Evolutionary conservation across 2,113 vertebrate species (phyloP), one percentile per base, ranked within the genome.

Genomic region (Monarcha castaneiventris): DNA sequence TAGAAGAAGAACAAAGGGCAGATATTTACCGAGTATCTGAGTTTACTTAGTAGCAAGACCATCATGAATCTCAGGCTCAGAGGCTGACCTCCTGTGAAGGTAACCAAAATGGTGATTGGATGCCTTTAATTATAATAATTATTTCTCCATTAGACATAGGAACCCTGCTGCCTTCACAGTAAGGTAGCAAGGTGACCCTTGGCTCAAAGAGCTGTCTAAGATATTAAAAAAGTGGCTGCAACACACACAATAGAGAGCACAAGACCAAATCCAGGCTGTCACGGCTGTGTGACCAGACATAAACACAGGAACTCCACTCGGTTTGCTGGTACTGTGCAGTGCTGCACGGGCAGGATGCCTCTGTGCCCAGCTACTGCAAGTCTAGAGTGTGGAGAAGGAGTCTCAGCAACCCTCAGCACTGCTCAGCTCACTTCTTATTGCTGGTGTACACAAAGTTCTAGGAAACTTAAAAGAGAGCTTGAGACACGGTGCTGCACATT

Each of bases 61-160:
- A 79, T 64, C 16, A 56, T 39, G 68, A 84, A 63, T 91, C 46
- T 85, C 1, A 1, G 35, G 58, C 49, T 75, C 32, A 49, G 46
- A 82, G 33, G 6, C 29, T 92, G 87, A 91, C 54, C 62, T 91
- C 55, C 41, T 64, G 27, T 82, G 71, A 94, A 82, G 58, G 37
- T 35, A 93, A 73, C 69, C 32, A 96, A 89, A 56, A 4, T 35
- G 16, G 32, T 86, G 77, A 91, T 59, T 82, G 46, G 66, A 85
- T 82, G 14, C 12, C 94, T 16, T 73, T 96, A 89, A 87, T 94
- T 84, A 54, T 51, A 87, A 87, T 66, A 76, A 87, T 90, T 89
- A 90, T 79, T 95, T 91, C 20, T 18, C 66, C 32, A 58, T 82
- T 94, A 82, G 54, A 12, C 56, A 51, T 68, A 2, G 2, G 21